Base-by-base conservation (phyloP, 1,140 invertebrate species). In the Campodea augens region DNA sequence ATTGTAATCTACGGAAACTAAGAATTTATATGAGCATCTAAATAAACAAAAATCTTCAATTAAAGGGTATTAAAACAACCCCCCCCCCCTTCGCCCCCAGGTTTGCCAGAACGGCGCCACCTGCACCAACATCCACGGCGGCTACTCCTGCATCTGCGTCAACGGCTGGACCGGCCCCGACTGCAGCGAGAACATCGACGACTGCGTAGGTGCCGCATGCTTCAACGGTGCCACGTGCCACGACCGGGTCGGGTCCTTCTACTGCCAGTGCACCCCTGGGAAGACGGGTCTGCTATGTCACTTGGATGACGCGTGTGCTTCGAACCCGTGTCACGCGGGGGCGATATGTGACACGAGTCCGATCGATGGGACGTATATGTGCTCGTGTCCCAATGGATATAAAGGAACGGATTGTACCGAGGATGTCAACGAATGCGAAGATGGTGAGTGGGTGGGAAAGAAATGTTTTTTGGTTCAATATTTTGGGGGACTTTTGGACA, bases 221-320 rank as follows among this genome's bases (percentile, higher is more conserved):
- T 90, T 92, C 63, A 92, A 97, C 57, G 91, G 88, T 0, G 92
- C 90, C 23, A 97, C 90, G 0, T 98, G 93, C 61, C 85, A 92
- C 51, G 91, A 97, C 57, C 70, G 85, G 18, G 89, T 96, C 24
- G 91, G 86, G 12, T 80, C 84, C 44, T 98, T 93, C 65, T 82
- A 84, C 58, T 98, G 95, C 62, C 77, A 83, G 49, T 98, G 93
- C 65, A 89, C 89, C 5, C 74, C 81, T 2, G 92, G 92, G 36
- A 97, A 93, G 67, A 95, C 88, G 50, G 86, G 86, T 82, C 63
- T 93, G 10, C 69, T 95, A 1, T 98, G 92, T 55, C 92, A 98
- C 59, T 65, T 97, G 60, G 87, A 96, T 47, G 91, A 98, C 59
- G 89, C 90, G 0, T 98, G 92, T 60, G 85, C 84, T 0, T 89